phyloP scores from a whole-genome alignment of 2,797 vertebrate genomes.

The Muraenolepis orangiensis region DNA sequence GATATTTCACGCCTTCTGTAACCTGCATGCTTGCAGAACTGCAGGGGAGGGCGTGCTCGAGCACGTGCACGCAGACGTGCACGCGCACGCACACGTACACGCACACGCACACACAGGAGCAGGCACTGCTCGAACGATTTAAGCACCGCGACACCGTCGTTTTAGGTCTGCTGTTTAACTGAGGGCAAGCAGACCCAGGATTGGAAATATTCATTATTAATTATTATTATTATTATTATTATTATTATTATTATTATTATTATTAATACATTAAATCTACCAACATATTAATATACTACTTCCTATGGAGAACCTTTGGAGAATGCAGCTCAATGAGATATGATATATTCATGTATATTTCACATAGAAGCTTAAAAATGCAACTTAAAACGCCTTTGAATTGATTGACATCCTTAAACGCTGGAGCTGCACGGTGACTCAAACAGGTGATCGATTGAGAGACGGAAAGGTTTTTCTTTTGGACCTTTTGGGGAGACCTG shows the following conservation, averaged over 20 bases:
- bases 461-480: background rate
- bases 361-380: background rate
- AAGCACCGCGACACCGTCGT: background rate
- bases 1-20: conserved; percentile 66
- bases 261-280: too few species aligned
- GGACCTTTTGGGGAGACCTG: background rate
- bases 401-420: background rate
- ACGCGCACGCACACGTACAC: too few species aligned
- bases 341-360: background rate
- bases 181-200: conserved; percentile 45
- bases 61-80: too few species aligned
- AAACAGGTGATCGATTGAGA: too few species aligned
- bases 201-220: conserved; percentile 36
- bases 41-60: too few species aligned
- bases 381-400: background rate
- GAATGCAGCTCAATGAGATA: too few species aligned
- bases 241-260: too few species aligned
- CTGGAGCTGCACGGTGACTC: too few species aligned
- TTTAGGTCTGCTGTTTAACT: conserved; percentile 29
- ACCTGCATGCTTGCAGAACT: conserved; percentile 31
- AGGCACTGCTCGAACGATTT: background rate
- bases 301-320: too few species aligned
- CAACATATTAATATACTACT: too few species aligned
- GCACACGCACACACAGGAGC: background rate
- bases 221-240: background rate